Evolutionary conservation across 2,888 invertebrate genomes (phyloP).

Genomic region (Hedya salicella): DNA sequence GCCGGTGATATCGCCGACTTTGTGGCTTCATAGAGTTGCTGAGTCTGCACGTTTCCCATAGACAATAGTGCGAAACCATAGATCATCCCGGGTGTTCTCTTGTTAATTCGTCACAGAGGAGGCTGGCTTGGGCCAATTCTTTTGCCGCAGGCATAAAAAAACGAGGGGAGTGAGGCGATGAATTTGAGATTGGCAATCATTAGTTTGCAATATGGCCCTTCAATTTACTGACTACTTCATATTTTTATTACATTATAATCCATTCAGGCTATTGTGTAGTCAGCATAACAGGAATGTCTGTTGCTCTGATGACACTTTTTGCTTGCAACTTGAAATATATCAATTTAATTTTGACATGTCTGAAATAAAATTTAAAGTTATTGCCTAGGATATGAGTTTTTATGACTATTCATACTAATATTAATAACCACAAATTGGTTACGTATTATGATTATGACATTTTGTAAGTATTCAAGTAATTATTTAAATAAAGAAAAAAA

Average conservation of each 20-base stretch:
- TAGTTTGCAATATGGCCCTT: conserved; percentile 32
- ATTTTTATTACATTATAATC: conserved; percentile 11
- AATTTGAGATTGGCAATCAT: conserved; percentile 30
- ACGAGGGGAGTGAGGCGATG: conserved; percentile 35
- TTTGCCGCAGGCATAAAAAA: conserved; percentile 53
- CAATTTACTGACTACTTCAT: conserved; percentile 26
- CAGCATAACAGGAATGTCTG: not conserved
- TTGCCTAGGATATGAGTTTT: too few species aligned
- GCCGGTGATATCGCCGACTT: conserved; percentile 8
- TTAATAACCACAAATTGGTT: too few species aligned
- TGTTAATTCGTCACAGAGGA: conserved; percentile 75
- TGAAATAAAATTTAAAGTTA: too few species aligned
- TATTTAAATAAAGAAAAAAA: too few species aligned
- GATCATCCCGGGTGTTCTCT: conserved; percentile 74
- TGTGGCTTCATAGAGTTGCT: conserved; percentile 15
- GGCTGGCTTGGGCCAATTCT: conserved; percentile 65
- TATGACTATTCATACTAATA: too few species aligned
- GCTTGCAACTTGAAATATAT: too few species aligned
- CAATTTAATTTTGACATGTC: too few species aligned
- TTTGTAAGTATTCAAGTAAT: too few species aligned
- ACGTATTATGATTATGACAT: too few species aligned
- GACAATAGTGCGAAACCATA: conserved; percentile 66
- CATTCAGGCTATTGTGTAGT: conserved; percentile 10
- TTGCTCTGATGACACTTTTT: not conserved
- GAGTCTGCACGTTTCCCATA: conserved; percentile 32